Conservation (phyloP, 2,113 vertebrate genomes). For the Poeciliopsis prolifica region DNA sequence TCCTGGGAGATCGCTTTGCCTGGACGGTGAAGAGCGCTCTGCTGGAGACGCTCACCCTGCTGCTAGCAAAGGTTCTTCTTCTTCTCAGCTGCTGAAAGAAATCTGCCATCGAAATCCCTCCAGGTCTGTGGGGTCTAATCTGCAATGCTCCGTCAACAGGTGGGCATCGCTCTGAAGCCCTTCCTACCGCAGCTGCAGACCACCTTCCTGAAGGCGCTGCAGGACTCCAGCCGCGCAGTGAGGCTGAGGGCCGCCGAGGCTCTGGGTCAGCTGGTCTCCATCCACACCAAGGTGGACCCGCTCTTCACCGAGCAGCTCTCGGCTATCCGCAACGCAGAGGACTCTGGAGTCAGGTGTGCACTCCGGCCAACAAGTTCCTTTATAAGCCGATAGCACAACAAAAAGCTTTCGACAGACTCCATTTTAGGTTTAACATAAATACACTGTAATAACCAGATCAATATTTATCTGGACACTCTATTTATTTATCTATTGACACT, state of each 20-base stretch:
- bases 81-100: neutral
- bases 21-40: slow-evolving; percentile 95
- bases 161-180: slow-evolving; percentile 95
- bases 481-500: no score
- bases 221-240: slow-evolving; percentile 92
- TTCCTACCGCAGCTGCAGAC: slow-evolving; percentile 98
- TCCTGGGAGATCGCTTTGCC: slow-evolving; percentile 94
- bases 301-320: slow-evolving; percentile 93
- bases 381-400: no score
- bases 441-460: no score
- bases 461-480: no score
- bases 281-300: slow-evolving; percentile 95
- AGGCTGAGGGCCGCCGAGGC: slow-evolving; percentile 93
- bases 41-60: slow-evolving; percentile 93
- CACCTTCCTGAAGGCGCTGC: slow-evolving; percentile 96
- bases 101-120: neutral
- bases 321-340: slow-evolving; percentile 90
- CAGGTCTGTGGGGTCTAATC: neutral
- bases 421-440: no score
- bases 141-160: slow-evolving; percentile 70
- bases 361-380: neutral
- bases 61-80: slow-evolving; percentile 89
- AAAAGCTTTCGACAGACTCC: no score
- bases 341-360: slow-evolving; percentile 87
- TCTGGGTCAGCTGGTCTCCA: slow-evolving; percentile 92